phyloP scores from a whole-genome alignment of 1,140 invertebrate genomes.

The Euura lappo region DNA sequence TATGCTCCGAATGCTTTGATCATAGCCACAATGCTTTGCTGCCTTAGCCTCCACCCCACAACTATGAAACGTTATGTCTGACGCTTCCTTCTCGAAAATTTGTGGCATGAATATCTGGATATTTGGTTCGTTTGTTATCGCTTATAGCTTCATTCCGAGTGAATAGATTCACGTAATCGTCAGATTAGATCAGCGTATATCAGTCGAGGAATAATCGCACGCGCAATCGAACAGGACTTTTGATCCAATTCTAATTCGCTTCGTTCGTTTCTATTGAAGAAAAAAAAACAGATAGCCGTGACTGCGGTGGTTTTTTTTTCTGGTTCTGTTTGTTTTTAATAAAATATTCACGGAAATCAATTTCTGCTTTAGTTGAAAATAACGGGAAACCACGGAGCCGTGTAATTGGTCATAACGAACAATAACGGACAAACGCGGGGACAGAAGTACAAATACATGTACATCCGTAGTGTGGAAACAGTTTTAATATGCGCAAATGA shows the following conservation, averaged over 20 bases:
- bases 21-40: conserved; percentile 3
- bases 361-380: not conserved
- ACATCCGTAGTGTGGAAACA: not conserved
- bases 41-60: not conserved
- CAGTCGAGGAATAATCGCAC: too few species aligned
- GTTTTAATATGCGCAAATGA: conserved; percentile 7
- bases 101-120: not conserved
- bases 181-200: too few species aligned
- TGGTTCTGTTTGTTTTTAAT: not conserved
- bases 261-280: not conserved
- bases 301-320: not conserved
- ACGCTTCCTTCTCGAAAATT: not conserved
- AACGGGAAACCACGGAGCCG: not conserved
- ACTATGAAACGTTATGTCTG: conserved; percentile 2
- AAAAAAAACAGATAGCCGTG: not conserved
- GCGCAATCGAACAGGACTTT: too few species aligned
- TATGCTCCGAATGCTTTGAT: conserved; percentile 7
- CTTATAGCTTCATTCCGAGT: too few species aligned
- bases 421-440: not conserved
- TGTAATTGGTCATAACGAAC: not conserved
- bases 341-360: not conserved
- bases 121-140: not conserved
- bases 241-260: too few species aligned
- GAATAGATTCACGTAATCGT: too few species aligned
- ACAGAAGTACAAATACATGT: not conserved